Percentiles rank a stretch among this genome's conserved stretches.
phyloP scores from a whole-genome alignment of 2,888 invertebrate genomes.

The Lobophora halterata region DNA sequence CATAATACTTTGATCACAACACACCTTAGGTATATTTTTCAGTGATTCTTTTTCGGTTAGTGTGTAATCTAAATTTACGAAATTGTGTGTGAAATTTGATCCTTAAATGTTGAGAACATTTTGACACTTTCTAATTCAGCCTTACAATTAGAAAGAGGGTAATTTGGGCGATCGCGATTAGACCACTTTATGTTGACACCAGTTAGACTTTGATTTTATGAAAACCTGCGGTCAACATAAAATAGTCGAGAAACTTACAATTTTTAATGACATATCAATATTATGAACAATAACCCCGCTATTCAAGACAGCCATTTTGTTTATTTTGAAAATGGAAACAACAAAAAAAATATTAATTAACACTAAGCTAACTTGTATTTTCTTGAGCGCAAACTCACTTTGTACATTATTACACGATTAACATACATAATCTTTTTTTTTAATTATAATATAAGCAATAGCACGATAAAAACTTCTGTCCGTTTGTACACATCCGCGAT shows the following conservation, averaged over 20 bases:
- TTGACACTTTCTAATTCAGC: slow-evolving; percentile 78
- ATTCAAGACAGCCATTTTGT: slow-evolving; percentile 55
- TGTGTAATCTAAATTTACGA: no score
- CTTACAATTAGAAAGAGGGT: slow-evolving; percentile 76
- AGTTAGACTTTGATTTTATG: slow-evolving; percentile 15
- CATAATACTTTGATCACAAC: slow-evolving; percentile 73
- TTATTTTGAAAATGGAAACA: slow-evolving; percentile 35
- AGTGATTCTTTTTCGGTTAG: slow-evolving; percentile 29
- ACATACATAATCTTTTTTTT: slow-evolving; percentile 58
- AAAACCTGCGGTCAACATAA: slow-evolving; percentile 31
- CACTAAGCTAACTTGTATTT: slow-evolving; percentile 70
- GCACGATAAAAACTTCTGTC: slow-evolving; percentile 47
- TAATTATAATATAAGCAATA: slow-evolving; percentile 55
- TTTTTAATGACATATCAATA: slow-evolving; percentile 33
- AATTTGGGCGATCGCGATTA: slow-evolving; percentile 59
- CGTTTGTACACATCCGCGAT: slow-evolving; percentile 34
- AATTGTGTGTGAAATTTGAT: slow-evolving; percentile 26
- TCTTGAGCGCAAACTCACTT: slow-evolving; percentile 76
- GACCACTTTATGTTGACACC: slow-evolving; percentile 24
- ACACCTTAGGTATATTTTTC: slow-evolving; percentile 41
- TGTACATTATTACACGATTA: slow-evolving; percentile 75
- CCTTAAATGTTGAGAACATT: slow-evolving; percentile 30
- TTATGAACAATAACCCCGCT: slow-evolving; percentile 53
- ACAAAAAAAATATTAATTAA: slow-evolving; percentile 36
- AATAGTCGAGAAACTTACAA: slow-evolving; percentile 29